These are phyloP conservation scores for Leptinotarsa texana DNA, from an alignment of 1,140 invertebrate genomes.

Conservation along the genomic window DNA sequence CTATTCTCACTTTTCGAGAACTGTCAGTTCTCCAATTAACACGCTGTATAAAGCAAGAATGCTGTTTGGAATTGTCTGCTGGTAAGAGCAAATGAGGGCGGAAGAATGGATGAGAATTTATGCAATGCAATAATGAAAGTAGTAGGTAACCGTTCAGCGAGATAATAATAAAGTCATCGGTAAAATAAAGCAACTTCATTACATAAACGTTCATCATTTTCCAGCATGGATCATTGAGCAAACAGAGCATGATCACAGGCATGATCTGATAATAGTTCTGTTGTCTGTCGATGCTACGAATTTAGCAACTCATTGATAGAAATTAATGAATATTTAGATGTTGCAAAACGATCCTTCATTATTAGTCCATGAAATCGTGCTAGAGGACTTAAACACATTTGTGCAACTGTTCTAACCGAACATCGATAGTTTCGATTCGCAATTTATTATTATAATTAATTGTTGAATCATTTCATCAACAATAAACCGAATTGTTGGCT, in stretches of 20 bases:
- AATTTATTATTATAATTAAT: conserved; percentile 7
- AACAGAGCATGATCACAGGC: not conserved
- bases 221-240: not conserved
- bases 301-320: not conserved
- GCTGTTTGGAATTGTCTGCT: no score
- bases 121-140: no score
- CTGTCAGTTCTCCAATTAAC: no score
- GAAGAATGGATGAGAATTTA: no score
- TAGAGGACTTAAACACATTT: not conserved
- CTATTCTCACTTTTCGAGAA: no score
- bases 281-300: not conserved
- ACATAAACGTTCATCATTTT: not conserved
- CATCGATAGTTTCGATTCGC: not conserved
- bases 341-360: not conserved
- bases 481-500: not conserved
- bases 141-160: no score
- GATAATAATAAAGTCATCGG: no score
- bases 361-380: conserved; percentile 2
- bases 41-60: no score
- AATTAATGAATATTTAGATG: not conserved
- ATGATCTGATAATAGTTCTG: not conserved
- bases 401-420: not conserved
- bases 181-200: not conserved
- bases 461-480: not conserved
- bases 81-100: no score